Evolutionary conservation across 2,888 invertebrate species (phyloP).

Genomic region (Aporophyla nigra): DNA sequence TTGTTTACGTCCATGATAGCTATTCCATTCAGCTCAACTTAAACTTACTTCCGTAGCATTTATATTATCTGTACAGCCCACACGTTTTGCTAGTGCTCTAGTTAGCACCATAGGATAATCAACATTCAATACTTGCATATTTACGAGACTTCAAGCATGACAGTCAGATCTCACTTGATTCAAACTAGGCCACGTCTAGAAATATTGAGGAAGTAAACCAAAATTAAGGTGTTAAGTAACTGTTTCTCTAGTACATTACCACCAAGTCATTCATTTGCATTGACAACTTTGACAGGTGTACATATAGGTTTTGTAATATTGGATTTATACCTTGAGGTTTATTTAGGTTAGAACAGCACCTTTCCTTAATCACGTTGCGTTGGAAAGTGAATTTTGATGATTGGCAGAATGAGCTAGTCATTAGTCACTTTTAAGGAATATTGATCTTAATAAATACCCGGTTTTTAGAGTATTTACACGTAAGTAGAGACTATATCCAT

Average conservation of each 20-base stretch:
- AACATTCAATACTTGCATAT: constrained; percentile 23
- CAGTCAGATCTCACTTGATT: constrained; percentile 33
- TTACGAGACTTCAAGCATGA: constrained; percentile 24
- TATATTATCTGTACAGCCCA: constrained; percentile 7
- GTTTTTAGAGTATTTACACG: too few species aligned
- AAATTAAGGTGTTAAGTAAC: constrained; percentile 51
- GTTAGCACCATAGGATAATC: neutral
- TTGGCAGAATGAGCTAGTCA: neutral
- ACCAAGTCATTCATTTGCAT: constrained; percentile 49
- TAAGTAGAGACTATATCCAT: too few species aligned
- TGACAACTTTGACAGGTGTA: constrained; percentile 55
- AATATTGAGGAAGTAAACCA: constrained; percentile 74
- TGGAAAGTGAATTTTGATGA: constrained; percentile 4
- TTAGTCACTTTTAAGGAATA: neutral
- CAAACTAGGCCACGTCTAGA: constrained; percentile 63
- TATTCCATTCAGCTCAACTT: neutral
- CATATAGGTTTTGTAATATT: constrained; percentile 24
- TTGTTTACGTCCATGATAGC: neutral
- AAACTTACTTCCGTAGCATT: neutral
- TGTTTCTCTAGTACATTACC: constrained; percentile 49
- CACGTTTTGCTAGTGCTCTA: neutral
- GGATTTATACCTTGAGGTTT: constrained; percentile 11
- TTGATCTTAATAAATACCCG: too few species aligned
- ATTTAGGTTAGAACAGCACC: constrained; percentile 9
- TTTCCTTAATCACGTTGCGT: neutral